Base-by-base conservation (phyloP, 2,888 invertebrate species). In the Nipponacmea schrenckii region DNA sequence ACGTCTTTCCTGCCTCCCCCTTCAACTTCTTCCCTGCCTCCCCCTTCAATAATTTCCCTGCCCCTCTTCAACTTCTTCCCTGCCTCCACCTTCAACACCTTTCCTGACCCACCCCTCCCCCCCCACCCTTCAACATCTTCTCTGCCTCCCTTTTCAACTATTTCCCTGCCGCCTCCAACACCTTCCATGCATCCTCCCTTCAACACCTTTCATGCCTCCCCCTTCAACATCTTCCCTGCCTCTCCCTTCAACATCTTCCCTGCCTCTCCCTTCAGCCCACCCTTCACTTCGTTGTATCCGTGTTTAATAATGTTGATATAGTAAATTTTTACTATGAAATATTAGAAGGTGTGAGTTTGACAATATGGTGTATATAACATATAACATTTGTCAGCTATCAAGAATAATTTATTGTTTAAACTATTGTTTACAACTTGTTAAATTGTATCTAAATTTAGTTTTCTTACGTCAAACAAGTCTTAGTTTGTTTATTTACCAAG, bases 181-280 rank as follows among this genome's bases (percentile, higher is more conserved):
- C 31, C 44, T 56, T 24, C n/a, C 24, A 15, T 24, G 10, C n/a
- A 12, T 39, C 56, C 27, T 39, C 39, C 27, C 8, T 39, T 62
- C 56, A 24, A 24, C 24, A 39, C 14, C 50, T 70, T 27, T 15
- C 64, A 44, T n/a, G 64, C 64, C 44, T n/a, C 27, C 44, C 20
- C 64, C 64, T n/a, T n/a, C n/a, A n/a, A n/a, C n/a, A n/a, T n/a
- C n/a, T 24, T 27, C 20, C 27, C 24, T 64, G 44, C 31, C 67
- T 56, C 50, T 45, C 66, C n/a, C 67, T 50, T n/a, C n/a, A n/a
- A n/a, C n/a, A n/a, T n/a, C n/a, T n/a, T 39, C 39, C 68, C 26
- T 56, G 24, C 64, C 27, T 56, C 31, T 31, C 46, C 24, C 64
- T 31, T 27, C 39, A 15, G n/a, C n/a, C n/a, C n/a, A n/a, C n/a